Conservation (phyloP, 2,888 invertebrate species). For the Seira ritae region DNA sequence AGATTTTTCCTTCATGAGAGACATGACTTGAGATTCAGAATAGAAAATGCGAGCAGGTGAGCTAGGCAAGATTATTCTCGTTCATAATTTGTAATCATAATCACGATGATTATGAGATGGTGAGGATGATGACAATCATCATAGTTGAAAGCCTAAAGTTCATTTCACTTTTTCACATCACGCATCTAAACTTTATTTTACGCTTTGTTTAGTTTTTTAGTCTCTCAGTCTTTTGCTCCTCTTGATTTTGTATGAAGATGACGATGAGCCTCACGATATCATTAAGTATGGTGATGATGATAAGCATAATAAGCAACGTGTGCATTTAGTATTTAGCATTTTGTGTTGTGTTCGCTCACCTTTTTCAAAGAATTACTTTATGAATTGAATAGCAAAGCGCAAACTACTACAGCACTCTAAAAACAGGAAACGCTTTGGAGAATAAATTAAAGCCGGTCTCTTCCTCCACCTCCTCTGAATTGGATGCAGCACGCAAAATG, state of each 20-base stretch:
- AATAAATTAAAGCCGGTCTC: conserved; percentile 43
- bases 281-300: not conserved
- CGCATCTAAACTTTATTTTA: conserved; percentile 27
- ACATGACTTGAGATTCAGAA: no score
- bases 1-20: no score
- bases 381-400: no score
- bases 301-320: conserved; percentile 13
- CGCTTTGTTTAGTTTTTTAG: not conserved
- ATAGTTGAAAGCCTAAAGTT: conserved; percentile 43
- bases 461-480: not conserved
- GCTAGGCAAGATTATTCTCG: no score
- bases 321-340: no score
- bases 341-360: not conserved
- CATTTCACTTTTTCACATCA: conserved; percentile 39
- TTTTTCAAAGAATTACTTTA: conserved; percentile 18
- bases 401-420: no score
- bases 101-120: no score
- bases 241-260: no score
- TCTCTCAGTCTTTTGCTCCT: no score
- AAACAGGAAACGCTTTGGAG: conserved; percentile 36
- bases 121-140: conserved; percentile 27
- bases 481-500: not conserved
- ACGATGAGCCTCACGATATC: not conserved
- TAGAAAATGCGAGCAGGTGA: no score
- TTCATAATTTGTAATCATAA: not conserved